Evolutionary conservation across 2,888 invertebrate genomes (phyloP), one percentile per base, ranked within the genome.

Genomic region (Esperia sulphurella): DNA sequence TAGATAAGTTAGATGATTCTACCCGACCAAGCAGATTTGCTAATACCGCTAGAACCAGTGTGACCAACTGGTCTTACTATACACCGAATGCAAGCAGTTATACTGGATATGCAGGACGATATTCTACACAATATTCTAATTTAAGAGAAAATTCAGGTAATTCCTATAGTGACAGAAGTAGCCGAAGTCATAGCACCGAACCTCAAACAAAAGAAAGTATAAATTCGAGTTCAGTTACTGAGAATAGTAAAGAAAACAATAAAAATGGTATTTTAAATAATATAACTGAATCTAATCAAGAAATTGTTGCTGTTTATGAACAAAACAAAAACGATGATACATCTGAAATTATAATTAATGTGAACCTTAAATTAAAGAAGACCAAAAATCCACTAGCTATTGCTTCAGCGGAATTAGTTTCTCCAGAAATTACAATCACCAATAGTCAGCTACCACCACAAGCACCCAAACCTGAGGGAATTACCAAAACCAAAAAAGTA

Each of bases 1-100:
- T 94, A 0, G 95, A 95, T 67, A 87, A 93, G 46, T 66, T 92
- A 63, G 95, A 95, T 55, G 94, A 95, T 59, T 84, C 92, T 0
- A 92, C 94, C 1, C 90, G 94, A 57, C 90, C 91, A 42, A 92
- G 93, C 43, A 83, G 94, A 60, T 95, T 92, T 77, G 85, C 79
- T 14, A 81, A 79, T 53, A 87, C 91, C 8, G 91, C 92, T n/a
- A 91, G 93, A 61, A 82, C 93, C 1, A 90, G 91, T 47, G 78
- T 91, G 5, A 84, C 92, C 5, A 92, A 93, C 49, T 94, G 93
- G 93, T 91, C 92, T 1, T 91, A 92, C 40, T 93, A 92, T 65
- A 79, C 93, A 38, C 84, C 88, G 46, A 80, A 61, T 54, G 63
- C 68, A 54, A 82, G 63, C 57, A 84, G 63, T 54, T 89, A 89